phyloP scores from a whole-genome alignment of 2,113 vertebrate species.

The Chloropsis cyanopogon region DNA sequence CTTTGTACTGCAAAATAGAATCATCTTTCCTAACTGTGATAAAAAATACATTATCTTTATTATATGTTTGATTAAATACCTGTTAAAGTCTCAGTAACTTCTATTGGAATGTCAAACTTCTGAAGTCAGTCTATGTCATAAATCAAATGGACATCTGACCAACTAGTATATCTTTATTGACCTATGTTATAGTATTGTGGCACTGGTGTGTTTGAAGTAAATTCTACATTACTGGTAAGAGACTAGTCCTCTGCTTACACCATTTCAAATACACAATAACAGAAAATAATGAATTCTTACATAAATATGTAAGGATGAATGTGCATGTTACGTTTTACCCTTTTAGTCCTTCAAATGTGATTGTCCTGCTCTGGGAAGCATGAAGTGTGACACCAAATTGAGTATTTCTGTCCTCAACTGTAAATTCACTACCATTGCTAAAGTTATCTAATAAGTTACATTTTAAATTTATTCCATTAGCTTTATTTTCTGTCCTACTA shows the following conservation, averaged over 20 bases:
- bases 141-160: background rate
- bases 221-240: background rate
- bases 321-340: background rate
- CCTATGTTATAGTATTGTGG: background rate
- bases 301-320: background rate
- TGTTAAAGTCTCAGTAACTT: background rate
- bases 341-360: background rate
- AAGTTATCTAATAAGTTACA: background rate
- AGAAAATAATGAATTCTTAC: background rate
- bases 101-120: background rate
- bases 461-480: background rate
- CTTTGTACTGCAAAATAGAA: background rate
- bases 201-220: background rate
- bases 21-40: background rate
- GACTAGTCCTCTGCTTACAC: background rate
- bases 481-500: background rate
- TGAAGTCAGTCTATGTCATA: background rate
- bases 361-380: background rate
- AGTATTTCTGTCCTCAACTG: background rate
- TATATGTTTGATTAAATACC: background rate
- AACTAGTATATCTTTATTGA: background rate
- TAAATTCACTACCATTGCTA: background rate
- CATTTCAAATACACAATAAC: background rate
- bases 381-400: background rate
- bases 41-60: background rate